These are phyloP conservation scores for Mungos mungo DNA, from an alignment of 2,113 vertebrate species.

Conservation along the genomic window DNA sequence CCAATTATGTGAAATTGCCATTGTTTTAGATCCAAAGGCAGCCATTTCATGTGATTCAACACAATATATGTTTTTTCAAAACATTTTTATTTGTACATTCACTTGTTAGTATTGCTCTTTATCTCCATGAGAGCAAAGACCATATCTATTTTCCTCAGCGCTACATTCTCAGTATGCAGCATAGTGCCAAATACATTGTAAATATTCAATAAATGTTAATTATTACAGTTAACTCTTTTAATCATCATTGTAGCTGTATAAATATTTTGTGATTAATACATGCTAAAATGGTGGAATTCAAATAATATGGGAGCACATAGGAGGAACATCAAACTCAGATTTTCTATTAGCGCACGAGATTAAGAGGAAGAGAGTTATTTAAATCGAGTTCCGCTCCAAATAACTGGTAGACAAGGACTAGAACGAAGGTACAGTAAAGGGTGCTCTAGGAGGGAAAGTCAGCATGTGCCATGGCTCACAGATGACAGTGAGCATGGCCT, in stretches of 20 bases:
- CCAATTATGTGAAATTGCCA: not conserved
- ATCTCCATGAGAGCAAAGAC: not conserved
- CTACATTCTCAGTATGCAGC: not conserved
- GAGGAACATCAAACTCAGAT: not conserved
- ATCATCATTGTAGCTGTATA: not conserved
- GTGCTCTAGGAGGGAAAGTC: not conserved
- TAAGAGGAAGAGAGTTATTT: not conserved
- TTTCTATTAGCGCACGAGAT: not conserved
- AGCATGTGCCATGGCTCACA: not conserved
- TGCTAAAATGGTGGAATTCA: not conserved
- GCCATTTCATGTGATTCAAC: not conserved
- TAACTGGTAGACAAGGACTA: not conserved
- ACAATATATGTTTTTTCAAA: not conserved
- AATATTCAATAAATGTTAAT: not conserved
- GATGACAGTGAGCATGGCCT: not conserved
- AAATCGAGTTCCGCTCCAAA: not conserved
- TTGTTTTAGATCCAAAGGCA: not conserved
- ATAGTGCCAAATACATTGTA: not conserved
- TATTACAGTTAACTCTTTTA: not conserved
- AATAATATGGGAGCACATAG: not conserved
- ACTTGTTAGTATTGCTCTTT: not conserved
- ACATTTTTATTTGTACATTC: not conserved
- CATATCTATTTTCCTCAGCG: not conserved
- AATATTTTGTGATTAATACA: not conserved
- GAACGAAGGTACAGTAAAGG: not conserved